Evolutionary conservation across 2,888 invertebrate species (phyloP).

Genomic region (Junonia oenone): DNA sequence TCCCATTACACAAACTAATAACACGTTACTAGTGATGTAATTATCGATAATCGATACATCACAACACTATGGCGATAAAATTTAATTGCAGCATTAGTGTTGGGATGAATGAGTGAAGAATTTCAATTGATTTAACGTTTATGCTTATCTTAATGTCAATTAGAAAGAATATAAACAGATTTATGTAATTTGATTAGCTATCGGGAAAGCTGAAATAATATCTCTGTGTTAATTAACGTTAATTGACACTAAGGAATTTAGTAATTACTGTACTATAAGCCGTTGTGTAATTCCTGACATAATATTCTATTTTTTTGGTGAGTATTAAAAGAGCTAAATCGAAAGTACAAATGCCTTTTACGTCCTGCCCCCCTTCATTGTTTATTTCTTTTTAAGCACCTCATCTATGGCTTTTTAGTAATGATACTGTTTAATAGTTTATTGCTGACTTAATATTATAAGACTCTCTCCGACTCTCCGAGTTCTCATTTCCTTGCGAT

Average conservation of each 20-base stretch:
- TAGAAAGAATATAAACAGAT: slow-evolving; percentile 4
- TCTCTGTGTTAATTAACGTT: neutral
- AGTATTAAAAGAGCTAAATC: too few species aligned
- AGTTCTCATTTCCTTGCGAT: too few species aligned
- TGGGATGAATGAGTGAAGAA: slow-evolving; percentile 9
- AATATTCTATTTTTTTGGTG: too few species aligned
- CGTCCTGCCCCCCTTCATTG: too few species aligned
- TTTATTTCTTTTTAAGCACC: too few species aligned
- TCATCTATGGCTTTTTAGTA: too few species aligned
- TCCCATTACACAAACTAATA: slow-evolving; percentile 22
- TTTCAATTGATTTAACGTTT: slow-evolving; percentile 1
- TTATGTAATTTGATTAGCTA: neutral
- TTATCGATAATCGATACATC: slow-evolving; percentile 18
- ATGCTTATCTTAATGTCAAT: slow-evolving; percentile 1
- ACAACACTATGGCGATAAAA: slow-evolving; percentile 19
- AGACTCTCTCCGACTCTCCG: too few species aligned
- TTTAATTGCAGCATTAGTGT: slow-evolving; percentile 8
- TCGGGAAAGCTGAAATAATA: neutral
- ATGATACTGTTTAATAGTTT: too few species aligned
- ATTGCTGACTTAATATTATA: too few species aligned
- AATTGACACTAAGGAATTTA: neutral
- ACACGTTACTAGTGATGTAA: slow-evolving; percentile 15
- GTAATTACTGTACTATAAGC: too few species aligned
- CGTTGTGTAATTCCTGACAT: too few species aligned
- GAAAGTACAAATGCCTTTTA: too few species aligned